These are phyloP conservation scores for Xylota sylvarum DNA, from an alignment of 2,888 invertebrate genomes.

Conservation along the genomic window DNA sequence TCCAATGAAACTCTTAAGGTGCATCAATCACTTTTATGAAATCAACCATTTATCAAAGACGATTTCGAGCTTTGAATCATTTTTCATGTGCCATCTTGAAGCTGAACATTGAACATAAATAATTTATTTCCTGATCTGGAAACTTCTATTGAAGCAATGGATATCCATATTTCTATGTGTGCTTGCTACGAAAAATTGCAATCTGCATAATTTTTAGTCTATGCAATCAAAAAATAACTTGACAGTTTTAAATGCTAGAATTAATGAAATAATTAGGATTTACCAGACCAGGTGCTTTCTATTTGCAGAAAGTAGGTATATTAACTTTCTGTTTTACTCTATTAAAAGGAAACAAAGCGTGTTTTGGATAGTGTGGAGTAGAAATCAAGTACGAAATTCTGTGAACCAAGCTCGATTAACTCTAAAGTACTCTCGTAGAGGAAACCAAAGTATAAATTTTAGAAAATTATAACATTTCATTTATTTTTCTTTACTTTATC, in stretches of 20 bases:
- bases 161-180: neutral
- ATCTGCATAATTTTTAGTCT: neutral
- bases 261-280: too few species aligned
- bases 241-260: too few species aligned
- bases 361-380: too few species aligned
- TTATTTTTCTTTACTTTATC: slow-evolving; percentile 11
- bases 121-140: neutral
- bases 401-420: neutral
- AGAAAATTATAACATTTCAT: neutral
- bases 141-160: neutral
- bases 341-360: too few species aligned
- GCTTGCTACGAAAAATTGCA: neutral
- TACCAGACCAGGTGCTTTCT: too few species aligned
- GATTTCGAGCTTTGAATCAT: neutral
- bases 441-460: neutral
- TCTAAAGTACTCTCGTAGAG: neutral
- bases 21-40: neutral
- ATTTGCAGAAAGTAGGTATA: too few species aligned
- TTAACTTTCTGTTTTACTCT: too few species aligned
- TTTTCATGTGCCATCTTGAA: neutral
- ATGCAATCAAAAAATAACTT: too few species aligned
- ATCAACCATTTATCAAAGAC: neutral
- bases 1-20: neutral
- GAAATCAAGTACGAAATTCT: too few species aligned
- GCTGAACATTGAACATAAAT: neutral